Percentiles rank a stretch among this genome's conserved stretches.
phyloP scores from a whole-genome alignment of 2,113 vertebrate species.

The Danio rerio region GRCz12tu NC_133180.1:55213001-55213500 shows the following conservation, averaged over 20 bases:
- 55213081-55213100: not conserved
- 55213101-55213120: slow-evolving; percentile 19
- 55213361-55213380: slow-evolving; percentile 41
- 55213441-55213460: slow-evolving; percentile 9
- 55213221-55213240: not conserved
- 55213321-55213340: slow-evolving; percentile 22
- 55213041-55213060: slow-evolving; percentile 15
- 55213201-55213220: not conserved
- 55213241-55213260: slow-evolving; percentile 2
- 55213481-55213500: slow-evolving; percentile 49
- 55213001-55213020: not conserved
- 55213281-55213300: not conserved
- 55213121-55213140: slow-evolving; percentile 19
- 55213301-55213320: slow-evolving; percentile 5
- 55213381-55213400: slow-evolving; percentile 46
- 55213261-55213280: not conserved
- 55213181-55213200: not conserved
- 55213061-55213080: slow-evolving; percentile 14
- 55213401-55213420: slow-evolving; percentile 55
- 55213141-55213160: slow-evolving; percentile 13
- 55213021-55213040: not conserved
- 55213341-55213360: slow-evolving; percentile 22
- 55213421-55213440: slow-evolving; percentile 34
- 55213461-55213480: slow-evolving; percentile 46
- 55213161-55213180: too few relatives aligned